Evolutionary conservation across 2,888 invertebrate genomes (phyloP).

Genomic region (Allygus modestus): DNA sequence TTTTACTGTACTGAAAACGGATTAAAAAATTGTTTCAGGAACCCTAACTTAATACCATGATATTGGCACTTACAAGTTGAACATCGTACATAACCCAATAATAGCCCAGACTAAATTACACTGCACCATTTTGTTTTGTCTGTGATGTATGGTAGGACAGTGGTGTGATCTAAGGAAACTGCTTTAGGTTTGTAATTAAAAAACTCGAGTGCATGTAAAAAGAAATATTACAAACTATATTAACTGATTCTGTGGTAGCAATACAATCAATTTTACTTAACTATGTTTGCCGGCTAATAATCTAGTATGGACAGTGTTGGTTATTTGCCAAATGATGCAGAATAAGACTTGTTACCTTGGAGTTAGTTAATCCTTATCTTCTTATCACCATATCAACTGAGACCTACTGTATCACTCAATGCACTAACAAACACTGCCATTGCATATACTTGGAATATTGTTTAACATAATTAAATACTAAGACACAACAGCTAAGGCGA

Average conservation of each 20-base stretch:
- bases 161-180: neutral
- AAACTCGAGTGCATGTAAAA: too few relatives aligned
- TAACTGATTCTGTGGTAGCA: too few relatives aligned
- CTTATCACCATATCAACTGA: neutral
- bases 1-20: too few relatives aligned
- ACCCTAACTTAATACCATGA: too few relatives aligned
- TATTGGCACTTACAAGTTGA: too few relatives aligned
- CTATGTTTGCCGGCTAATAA: slow-evolving; percentile 9
- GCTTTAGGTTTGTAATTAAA: neutral
- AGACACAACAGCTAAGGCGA: slow-evolving; percentile 20
- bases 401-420: neutral
- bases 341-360: slow-evolving; percentile 36
- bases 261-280: neutral
- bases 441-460: neutral
- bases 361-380: slow-evolving; percentile 59
- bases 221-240: too few relatives aligned
- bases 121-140: slow-evolving; percentile 45
- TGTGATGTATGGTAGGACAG: neutral
- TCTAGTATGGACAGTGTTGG: neutral
- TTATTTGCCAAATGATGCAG: slow-evolving; percentile 30
- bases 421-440: neutral
- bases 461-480: slow-evolving; percentile 25
- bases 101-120: slow-evolving; percentile 47
- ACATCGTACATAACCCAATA: slow-evolving; percentile 11
- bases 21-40: too few relatives aligned